Evolutionary conservation across 2,113 vertebrate species (phyloP).

Genomic region (Lontra canadensis): DNA sequence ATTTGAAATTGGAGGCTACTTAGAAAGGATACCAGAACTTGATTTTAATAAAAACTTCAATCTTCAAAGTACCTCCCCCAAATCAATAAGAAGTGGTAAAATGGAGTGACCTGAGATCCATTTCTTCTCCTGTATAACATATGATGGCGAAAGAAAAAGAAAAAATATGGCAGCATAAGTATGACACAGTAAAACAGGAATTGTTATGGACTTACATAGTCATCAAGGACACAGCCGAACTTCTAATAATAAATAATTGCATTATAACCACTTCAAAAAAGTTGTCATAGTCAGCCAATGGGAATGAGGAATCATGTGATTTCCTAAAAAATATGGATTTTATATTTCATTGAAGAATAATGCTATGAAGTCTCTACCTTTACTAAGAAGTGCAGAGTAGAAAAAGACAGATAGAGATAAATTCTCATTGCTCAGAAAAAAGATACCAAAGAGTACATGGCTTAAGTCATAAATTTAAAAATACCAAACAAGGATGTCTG

Average conservation of each 20-base stretch:
- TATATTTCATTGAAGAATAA: neutral
- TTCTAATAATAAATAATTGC: neutral
- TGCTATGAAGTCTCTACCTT: neutral
- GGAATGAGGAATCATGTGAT: neutral
- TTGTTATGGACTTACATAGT: neutral
- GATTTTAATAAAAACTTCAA: neutral
- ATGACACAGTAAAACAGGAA: neutral
- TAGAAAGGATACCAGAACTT: neutral
- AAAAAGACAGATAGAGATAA: neutral
- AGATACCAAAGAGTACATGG: neutral
- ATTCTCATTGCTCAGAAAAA: neutral
- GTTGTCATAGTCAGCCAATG: neutral
- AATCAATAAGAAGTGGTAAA: neutral
- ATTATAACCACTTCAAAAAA: neutral
- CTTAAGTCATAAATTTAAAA: neutral
- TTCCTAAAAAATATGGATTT: neutral
- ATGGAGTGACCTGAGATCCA: neutral
- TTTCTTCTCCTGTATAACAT: neutral
- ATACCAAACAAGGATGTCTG: neutral
- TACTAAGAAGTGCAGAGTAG: neutral
- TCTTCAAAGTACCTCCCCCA: neutral
- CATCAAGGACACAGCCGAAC: neutral
- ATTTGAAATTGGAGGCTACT: neutral
- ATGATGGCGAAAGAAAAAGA: neutral
- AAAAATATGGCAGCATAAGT: neutral